Conservation (phyloP, 2,113 vertebrate species). For the Anser brachyrhynchus region DNA sequence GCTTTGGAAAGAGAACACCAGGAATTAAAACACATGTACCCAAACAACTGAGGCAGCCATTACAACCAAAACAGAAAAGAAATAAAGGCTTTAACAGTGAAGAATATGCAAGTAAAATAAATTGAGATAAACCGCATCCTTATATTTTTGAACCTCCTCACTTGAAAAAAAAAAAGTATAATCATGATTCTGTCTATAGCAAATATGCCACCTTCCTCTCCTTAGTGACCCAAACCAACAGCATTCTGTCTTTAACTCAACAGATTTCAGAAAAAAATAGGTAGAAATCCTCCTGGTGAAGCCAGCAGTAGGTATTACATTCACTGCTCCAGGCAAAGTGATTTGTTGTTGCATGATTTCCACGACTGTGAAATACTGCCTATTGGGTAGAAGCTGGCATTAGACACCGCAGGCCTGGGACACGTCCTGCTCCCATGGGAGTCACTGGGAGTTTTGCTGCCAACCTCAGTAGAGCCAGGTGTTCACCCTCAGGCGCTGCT, state of each 20-base stretch:
- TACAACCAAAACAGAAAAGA: not conserved
- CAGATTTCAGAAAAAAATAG: not conserved
- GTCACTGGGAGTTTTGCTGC: not conserved
- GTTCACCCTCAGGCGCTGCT: slow-evolving; percentile 12
- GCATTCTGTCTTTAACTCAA: not conserved
- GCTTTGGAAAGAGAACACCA: not conserved
- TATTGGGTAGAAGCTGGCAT: not conserved
- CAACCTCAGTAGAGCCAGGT: slow-evolving; percentile 12
- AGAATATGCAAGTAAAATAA: not conserved
- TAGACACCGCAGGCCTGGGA: not conserved
- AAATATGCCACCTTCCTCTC: not conserved
- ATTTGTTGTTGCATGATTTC: not conserved
- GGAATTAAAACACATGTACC: not conserved
- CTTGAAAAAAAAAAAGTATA: not conserved
- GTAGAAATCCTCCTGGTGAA: not conserved
- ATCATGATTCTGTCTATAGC: not conserved
- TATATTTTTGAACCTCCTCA: not conserved
- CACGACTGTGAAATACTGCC: not conserved
- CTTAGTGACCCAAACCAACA: not conserved
- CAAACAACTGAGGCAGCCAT: not conserved
- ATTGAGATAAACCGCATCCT: not conserved
- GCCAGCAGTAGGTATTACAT: not conserved
- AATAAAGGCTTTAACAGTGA: not conserved
- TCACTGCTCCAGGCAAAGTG: not conserved
- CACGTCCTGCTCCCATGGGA: not conserved